These are phyloP conservation scores for Chaenodraco wilsoni DNA, from an alignment of 2,797 vertebrate species.

Conservation along the genomic window DNA sequence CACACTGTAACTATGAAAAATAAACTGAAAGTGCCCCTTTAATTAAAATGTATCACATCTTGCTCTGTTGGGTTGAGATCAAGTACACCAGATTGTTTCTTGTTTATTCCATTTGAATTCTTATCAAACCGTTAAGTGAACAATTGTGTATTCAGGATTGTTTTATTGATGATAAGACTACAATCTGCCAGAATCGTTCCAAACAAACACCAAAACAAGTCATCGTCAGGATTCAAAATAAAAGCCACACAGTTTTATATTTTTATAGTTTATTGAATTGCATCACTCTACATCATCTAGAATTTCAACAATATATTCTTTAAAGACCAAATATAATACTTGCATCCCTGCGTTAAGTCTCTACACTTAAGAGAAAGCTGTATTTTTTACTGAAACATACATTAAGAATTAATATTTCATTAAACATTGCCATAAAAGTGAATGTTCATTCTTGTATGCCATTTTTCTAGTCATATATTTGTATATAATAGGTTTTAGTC, in stretches of 20 bases:
- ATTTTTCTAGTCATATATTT: conserved; percentile 75
- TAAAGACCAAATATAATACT: conserved; percentile 87
- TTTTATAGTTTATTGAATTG: conserved; percentile 84
- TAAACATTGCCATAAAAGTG: conserved; percentile 87
- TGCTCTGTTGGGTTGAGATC: neutral
- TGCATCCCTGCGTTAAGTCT: conserved; percentile 88
- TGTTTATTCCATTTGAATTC: neutral
- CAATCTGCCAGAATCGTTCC: conserved; percentile 1
- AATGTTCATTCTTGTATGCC: conserved; percentile 78
- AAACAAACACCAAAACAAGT: neutral
- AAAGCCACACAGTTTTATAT: conserved; percentile 39
- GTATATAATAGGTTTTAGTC: conserved; percentile 74
- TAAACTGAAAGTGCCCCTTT: neutral
- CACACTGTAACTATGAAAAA: neutral
- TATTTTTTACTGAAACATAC: conserved; percentile 87
- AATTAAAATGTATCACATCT: neutral
- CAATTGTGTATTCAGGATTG: conserved; percentile 8
- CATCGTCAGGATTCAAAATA: conserved; percentile 11
- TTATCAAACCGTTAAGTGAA: conserved; percentile 6
- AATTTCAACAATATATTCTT: conserved; percentile 87
- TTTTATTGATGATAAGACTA: neutral
- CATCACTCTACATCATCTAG: conserved; percentile 88
- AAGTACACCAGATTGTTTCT: neutral
- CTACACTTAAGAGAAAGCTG: conserved; percentile 84
- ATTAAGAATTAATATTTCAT: conserved; percentile 85